Evolutionary conservation across 2,797 vertebrate species (phyloP), one percentile per base, ranked within the genome.

Genomic region (Centroberyx gerrardi): DNA sequence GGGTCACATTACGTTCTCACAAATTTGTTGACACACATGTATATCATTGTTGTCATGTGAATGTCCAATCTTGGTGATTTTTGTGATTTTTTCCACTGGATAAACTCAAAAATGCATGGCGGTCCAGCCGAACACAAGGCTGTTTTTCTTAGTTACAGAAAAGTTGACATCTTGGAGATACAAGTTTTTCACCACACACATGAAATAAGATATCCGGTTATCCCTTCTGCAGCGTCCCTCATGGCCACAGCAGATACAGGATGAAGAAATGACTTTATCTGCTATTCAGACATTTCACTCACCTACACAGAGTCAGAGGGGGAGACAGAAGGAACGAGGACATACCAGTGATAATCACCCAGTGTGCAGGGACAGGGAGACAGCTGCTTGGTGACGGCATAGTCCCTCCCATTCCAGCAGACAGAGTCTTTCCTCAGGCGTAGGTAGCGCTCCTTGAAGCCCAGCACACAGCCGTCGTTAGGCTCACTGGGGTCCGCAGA

Each of bases 261-360:
- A 44, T 44, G 42, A 4, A 14, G 42, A 44, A 44, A 44, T 14
- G 3, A 44, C 42, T 44, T 15, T 15, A 44, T 14, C 13, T 44
- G 13, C 52, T 56, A 31, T 15, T 28, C 33, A 46, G 13, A 7
- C 17, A 17, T 40, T 52, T 51, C 15, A 18, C 17, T n/a, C 31
- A 29, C 31, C 38, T 15, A 48, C 8, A 28, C 1, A 36, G 22
- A 18, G 17, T 33, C 54, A n/a, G 40, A 62, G 33, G 53, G 69
- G 8, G 17, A 42, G 2, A 38, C 15, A 33, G 15, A 18, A 27
- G 33, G 4, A 66, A 29, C 27, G 55, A 62, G 31, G 17, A 64
- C 69, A 44, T 93, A 99, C 98, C 98, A 99, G 84, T 97, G 96
- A 84, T 96, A 99, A 83, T 99, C 97, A 53, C 96, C 93, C 71